A percentile compares a stretch with the other conserved stretches of the same genome.
These are phyloP conservation scores for Drosophila neonasuta DNA, from an alignment of 2,888 invertebrate species.

Conservation along the genomic window DNA sequence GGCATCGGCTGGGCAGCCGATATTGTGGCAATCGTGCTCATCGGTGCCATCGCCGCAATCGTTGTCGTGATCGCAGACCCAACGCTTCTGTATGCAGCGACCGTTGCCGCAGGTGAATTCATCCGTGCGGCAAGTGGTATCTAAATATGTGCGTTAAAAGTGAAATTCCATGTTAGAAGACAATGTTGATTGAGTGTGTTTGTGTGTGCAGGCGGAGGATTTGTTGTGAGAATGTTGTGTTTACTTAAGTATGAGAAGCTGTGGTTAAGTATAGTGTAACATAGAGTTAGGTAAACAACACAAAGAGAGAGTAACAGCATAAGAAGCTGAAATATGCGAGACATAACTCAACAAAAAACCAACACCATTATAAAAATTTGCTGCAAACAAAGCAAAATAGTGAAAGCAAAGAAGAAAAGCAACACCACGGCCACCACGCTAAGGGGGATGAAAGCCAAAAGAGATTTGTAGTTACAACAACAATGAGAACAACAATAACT, in stretches of 20 bases:
- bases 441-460: conserved; percentile 29
- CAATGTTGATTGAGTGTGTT: conserved; percentile 1
- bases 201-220: conserved; percentile 32
- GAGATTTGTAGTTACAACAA: conserved; percentile 46
- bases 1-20: conserved; percentile 86
- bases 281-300: conserved; percentile 36
- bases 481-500: conserved; percentile 9
- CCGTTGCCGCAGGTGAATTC: conserved; percentile 96
- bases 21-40: conserved; percentile 88
- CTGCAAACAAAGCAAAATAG: conserved; percentile 30
- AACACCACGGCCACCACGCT: conserved; percentile 3
- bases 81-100: conserved; percentile 92
- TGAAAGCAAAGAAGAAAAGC: conserved; percentile 5
- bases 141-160: conserved; percentile 82
- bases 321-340: conserved; percentile 40
- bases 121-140: conserved; percentile 94
- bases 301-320: conserved; percentile 14
- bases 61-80: conserved; percentile 93
- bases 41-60: conserved; percentile 94
- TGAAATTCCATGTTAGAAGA: conserved; percentile 19
- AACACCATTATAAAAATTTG: conserved; percentile 70
- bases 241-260: conserved; percentile 33
- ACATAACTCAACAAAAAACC: conserved; percentile 63
- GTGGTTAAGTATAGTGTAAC: conserved; percentile 41
- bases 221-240: conserved; percentile 37